Conservation (phyloP, 2,797 vertebrate genomes). For the Pipistrellus kuhlii region DNA sequence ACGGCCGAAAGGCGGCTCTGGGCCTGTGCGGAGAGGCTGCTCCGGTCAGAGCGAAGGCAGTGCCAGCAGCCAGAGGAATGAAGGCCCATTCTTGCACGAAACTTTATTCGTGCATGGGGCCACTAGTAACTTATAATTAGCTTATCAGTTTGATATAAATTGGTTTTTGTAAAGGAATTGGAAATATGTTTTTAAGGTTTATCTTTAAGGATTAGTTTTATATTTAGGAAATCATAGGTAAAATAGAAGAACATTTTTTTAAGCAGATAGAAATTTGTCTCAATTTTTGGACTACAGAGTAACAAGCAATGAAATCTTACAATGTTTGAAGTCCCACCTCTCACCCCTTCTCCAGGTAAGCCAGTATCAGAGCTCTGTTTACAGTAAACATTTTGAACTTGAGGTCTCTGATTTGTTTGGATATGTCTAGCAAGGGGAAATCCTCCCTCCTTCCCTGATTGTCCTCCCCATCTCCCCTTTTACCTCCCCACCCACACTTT, state of each 20-base stretch:
- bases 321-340: not conserved
- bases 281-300: not conserved
- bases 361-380: not conserved
- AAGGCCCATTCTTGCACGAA: too few relatives aligned
- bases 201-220: conserved; percentile 35
- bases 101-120: too few relatives aligned
- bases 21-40: too few relatives aligned
- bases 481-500: not conserved
- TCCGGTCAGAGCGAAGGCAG: too few relatives aligned
- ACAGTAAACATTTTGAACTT: not conserved
- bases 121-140: not conserved
- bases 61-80: too few relatives aligned
- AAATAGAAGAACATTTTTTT: conserved; percentile 14
- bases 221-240: conserved; percentile 8
- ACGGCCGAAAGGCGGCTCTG: too few relatives aligned
- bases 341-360: not conserved
- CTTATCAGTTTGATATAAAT: conserved; percentile 21
- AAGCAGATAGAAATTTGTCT: not conserved
- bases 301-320: not conserved
- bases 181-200: not conserved
- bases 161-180: not conserved
- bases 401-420: not conserved
- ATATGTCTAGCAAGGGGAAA: not conserved
- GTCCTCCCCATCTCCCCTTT: rapidly evolving
- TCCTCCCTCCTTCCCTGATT: not conserved